Conservation (phyloP, 2,888 invertebrate genomes). For the Drosophila prolongata region DNA sequence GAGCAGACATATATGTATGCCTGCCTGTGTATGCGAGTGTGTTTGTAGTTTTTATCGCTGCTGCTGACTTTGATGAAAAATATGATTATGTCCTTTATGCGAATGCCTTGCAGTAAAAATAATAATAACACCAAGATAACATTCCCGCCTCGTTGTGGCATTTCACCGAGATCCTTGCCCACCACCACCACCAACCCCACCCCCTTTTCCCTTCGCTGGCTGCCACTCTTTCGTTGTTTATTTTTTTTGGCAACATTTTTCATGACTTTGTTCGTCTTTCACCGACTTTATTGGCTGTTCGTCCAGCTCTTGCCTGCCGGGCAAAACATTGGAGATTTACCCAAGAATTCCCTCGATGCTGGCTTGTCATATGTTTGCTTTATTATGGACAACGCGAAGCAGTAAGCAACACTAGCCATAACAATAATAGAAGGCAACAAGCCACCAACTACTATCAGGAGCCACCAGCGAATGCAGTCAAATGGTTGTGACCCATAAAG, state of each 20-base stretch:
- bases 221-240: slow-evolving; percentile 22
- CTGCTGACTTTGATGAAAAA: slow-evolving; percentile 74
- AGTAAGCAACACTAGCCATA: slow-evolving; percentile 62
- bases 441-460: slow-evolving; percentile 42
- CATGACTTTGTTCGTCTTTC: slow-evolving; percentile 71
- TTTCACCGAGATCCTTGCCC: slow-evolving; percentile 35
- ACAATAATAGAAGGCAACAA: slow-evolving; percentile 65
- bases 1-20: slow-evolving; percentile 20
- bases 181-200: not conserved
- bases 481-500: slow-evolving; percentile 71
- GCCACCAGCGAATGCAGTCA: slow-evolving; percentile 54
- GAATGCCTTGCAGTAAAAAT: slow-evolving; percentile 80
- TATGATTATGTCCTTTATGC: slow-evolving; percentile 79
- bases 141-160: slow-evolving; percentile 56
- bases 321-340: slow-evolving; percentile 32
- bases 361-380: slow-evolving; percentile 72
- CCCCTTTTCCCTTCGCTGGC: slow-evolving; percentile 3
- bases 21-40: slow-evolving; percentile 20
- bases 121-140: slow-evolving; percentile 70
- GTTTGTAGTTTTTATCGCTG: slow-evolving; percentile 51
- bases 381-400: slow-evolving; percentile 66
- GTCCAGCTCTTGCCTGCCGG: slow-evolving; percentile 53
- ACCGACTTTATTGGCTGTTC: slow-evolving; percentile 69
- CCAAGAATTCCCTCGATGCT: slow-evolving; percentile 32
- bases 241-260: slow-evolving; percentile 72